These are phyloP conservation scores for Lepidurus packardi DNA, from an alignment of 1,140 invertebrate species.

Conservation along the genomic window DNA sequence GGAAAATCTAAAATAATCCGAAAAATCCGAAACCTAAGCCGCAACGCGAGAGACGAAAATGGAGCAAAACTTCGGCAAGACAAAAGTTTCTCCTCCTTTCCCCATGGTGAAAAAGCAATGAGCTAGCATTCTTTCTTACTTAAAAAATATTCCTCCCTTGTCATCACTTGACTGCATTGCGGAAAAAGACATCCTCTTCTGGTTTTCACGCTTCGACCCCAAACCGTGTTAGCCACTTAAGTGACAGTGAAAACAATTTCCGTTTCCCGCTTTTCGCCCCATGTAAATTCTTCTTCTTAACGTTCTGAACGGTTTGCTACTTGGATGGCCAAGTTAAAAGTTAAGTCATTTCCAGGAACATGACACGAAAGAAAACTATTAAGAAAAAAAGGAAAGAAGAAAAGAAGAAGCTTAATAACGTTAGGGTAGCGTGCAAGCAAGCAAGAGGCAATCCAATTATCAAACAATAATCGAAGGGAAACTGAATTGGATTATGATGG, in stretches of 20 bases:
- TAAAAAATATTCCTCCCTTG: neutral
- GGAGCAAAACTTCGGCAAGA: no score
- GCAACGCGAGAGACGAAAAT: no score
- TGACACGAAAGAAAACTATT: neutral
- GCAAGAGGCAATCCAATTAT: conserved; percentile 10
- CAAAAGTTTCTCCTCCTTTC: no score
- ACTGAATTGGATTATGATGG: neutral
- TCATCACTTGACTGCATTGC: neutral
- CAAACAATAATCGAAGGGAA: neutral
- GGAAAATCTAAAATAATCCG: no score
- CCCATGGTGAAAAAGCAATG: neutral
- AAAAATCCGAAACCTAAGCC: no score
- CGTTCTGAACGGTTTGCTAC: neutral
- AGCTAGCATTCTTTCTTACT: neutral
- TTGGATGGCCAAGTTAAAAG: neutral
- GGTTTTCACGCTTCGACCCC: neutral
- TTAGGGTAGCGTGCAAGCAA: neutral
- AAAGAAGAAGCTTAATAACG: neutral
- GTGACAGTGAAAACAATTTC: neutral
- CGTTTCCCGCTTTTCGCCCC: neutral
- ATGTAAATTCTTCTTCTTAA: neutral
- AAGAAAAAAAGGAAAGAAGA: neutral
- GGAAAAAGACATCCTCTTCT: neutral
- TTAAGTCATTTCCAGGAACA: neutral
- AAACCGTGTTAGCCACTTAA: neutral